These are phyloP conservation scores for Sorex araneus DNA, from an alignment of 2,113 vertebrate species.

Conservation along the genomic window DNA sequence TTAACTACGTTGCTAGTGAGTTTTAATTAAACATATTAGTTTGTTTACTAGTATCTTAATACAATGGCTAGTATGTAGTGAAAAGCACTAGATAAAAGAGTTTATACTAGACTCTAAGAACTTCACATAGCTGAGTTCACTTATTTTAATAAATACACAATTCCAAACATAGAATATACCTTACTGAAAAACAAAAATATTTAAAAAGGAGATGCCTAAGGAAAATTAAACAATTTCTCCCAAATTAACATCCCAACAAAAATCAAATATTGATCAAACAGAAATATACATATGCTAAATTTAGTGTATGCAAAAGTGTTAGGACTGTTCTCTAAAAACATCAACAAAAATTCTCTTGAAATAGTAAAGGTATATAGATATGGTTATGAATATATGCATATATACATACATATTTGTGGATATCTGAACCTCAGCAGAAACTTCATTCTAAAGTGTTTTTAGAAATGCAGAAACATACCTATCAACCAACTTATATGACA, in stretches of 20 bases:
- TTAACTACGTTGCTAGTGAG: not conserved
- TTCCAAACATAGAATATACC: constrained; percentile 43
- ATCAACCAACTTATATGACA: constrained; percentile 10
- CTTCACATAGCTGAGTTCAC: too few species aligned
- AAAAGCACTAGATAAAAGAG: not conserved
- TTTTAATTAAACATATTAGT: constrained; percentile 45
- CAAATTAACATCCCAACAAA: not conserved
- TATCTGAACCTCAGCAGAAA: not conserved
- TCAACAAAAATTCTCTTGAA: constrained; percentile 11
- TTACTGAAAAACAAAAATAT: constrained; percentile 5
- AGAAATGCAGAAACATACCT: constrained; percentile 27
- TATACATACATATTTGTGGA: not conserved
- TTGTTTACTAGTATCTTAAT: constrained; percentile 38
- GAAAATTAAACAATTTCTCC: not conserved
- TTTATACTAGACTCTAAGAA: constrained; percentile 34
- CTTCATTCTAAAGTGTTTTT: constrained; percentile 32
- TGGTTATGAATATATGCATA: too few species aligned
- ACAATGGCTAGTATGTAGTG: constrained; percentile 18
- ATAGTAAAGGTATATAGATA: not conserved
- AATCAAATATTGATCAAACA: not conserved
- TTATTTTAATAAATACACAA: too few species aligned
- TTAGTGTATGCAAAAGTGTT: not conserved
- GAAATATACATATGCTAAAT: not conserved
- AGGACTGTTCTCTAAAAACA: constrained; percentile 25
- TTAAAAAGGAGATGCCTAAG: not conserved